These are phyloP conservation scores for Siniperca knerii DNA, from an alignment of 2,113 vertebrate genomes.

Conservation along the genomic window DNA sequence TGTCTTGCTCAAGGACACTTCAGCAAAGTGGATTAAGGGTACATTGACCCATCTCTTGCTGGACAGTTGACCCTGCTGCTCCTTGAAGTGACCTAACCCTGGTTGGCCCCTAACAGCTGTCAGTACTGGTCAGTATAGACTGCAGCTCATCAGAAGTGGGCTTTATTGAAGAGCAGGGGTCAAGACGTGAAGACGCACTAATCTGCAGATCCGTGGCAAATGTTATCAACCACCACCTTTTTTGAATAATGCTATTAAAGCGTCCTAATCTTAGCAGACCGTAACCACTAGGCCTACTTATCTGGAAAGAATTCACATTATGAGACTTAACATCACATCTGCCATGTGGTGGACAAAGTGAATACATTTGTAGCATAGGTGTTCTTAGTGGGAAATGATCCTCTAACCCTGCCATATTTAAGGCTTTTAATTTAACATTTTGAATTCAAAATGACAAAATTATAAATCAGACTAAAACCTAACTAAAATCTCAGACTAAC, in stretches of 20 bases:
- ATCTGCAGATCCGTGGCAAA: not conserved
- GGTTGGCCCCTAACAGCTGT: conserved; percentile 33
- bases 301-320: not conserved
- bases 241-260: not conserved
- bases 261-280: not conserved
- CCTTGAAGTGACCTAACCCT: not conserved
- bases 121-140: not conserved
- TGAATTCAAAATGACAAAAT: not conserved
- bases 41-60: not conserved
- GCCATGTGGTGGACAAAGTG: not conserved
- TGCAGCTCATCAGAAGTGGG: conserved; percentile 7
- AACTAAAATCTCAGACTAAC: not conserved
- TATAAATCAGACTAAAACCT: not conserved
- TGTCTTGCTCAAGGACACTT: conserved; percentile 17
- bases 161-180: not conserved
- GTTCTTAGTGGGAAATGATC: too few species aligned
- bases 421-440: not conserved
- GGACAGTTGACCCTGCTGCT: not conserved
- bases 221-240: not conserved
- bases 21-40: not conserved
- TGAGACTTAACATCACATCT: not conserved
- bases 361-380: not conserved
- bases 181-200: not conserved
- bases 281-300: not conserved
- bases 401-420: not conserved